These are phyloP conservation scores for Sisyra terminalis DNA, from an alignment of 2,888 invertebrate species.

Conservation along the genomic window DNA sequence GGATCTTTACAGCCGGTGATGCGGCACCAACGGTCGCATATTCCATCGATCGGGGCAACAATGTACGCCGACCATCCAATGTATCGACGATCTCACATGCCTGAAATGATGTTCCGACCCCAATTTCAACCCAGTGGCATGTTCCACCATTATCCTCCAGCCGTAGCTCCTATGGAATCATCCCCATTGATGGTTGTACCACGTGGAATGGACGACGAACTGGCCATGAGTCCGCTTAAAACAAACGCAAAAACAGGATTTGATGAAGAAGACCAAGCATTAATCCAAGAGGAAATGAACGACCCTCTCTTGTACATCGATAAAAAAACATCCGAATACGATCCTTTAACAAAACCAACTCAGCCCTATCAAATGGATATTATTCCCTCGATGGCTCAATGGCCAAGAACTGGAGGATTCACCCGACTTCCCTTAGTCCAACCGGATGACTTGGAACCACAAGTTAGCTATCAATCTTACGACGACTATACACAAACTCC, in stretches of 20 bases:
- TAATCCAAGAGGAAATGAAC: neutral
- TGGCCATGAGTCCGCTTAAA: constrained; percentile 7
- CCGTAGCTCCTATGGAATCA: constrained; percentile 11
- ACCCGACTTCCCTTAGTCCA: neutral
- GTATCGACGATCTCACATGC: constrained; percentile 5
- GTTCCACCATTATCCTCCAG: constrained; percentile 9
- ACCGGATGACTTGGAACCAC: neutral
- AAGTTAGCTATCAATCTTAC: neutral
- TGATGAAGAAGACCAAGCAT: constrained; percentile 7
- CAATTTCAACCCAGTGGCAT: constrained; percentile 6
- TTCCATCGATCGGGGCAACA: neutral
- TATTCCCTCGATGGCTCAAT: neutral
- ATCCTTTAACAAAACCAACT: neutral
- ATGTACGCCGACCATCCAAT: neutral
- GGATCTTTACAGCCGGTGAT: constrained; percentile 2
- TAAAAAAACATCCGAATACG: constrained; percentile 1
- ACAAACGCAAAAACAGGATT: constrained; percentile 4
- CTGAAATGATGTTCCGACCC: constrained; percentile 4
- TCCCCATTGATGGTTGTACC: constrained; percentile 14
- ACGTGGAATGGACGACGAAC: constrained; percentile 7
- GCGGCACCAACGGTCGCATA: constrained; percentile 2
- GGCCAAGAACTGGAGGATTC: neutral
- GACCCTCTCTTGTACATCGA: constrained; percentile 1
- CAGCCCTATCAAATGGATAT: constrained; percentile 3
- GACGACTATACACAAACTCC: neutral